Percentiles rank a stretch among this genome's conserved stretches.
phyloP scores from a whole-genome alignment of 2,888 invertebrate species.

The Osedax fenrisi region DNA sequence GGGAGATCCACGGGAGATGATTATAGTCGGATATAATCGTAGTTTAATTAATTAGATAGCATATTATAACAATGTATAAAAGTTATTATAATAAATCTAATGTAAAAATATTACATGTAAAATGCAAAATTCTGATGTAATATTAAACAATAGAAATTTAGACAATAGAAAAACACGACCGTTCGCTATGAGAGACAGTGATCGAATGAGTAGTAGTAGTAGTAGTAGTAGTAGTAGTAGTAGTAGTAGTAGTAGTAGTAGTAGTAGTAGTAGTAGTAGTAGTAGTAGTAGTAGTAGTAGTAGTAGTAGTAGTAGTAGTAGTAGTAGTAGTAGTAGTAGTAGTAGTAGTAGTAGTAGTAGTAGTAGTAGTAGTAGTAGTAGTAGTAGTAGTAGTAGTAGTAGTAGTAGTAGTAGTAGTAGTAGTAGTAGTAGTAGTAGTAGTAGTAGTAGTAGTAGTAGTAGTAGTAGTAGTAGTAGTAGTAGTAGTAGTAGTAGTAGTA shows the following conservation, averaged over 20 bases:
- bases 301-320: not conserved
- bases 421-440: not conserved
- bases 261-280: constrained; percentile 7
- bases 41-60: no score
- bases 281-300: constrained; percentile 7
- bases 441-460: not conserved
- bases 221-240: not conserved
- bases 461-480: not conserved
- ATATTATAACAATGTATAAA: no score
- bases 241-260: constrained; percentile 7
- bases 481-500: not conserved
- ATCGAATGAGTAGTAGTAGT: no score
- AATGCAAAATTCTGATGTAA: no score
- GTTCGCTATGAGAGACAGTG: no score
- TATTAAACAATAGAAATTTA: no score
- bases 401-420: not conserved
- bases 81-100: no score
- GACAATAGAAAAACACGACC: no score
- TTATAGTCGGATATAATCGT: no score
- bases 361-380: not conserved
- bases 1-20: no score
- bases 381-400: not conserved
- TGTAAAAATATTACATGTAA: no score
- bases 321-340: constrained; percentile 10
- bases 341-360: constrained; percentile 7